These are phyloP conservation scores for Argyresthia goedartella DNA, from an alignment of 2,888 invertebrate genomes.

Conservation along the genomic window DNA sequence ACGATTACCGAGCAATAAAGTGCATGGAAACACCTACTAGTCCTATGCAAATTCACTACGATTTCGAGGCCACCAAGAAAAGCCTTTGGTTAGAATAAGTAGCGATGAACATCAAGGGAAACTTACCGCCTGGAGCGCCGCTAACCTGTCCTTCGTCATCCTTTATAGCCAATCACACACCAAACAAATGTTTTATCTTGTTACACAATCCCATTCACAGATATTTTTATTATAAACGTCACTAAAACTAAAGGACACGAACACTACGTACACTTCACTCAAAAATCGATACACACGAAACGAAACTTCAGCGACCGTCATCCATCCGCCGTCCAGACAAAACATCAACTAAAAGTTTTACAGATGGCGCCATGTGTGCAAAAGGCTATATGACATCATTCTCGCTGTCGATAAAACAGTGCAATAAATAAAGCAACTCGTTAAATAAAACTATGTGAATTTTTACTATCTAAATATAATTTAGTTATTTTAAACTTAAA, in stretches of 20 bases:
- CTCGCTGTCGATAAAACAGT: constrained; percentile 37
- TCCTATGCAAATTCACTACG: constrained; percentile 38
- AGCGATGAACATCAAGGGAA: constrained; percentile 30
- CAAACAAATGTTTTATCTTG: constrained; percentile 75
- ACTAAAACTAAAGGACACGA: constrained; percentile 79
- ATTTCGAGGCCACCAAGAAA: constrained; percentile 54
- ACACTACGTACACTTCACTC: constrained; percentile 77
- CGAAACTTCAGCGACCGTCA: constrained; percentile 66
- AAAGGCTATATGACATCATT: constrained; percentile 10
- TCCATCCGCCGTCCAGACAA: constrained; percentile 38
- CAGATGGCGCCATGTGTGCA: constrained; percentile 40
- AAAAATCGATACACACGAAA: constrained; percentile 84
- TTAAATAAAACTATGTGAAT: not conserved
- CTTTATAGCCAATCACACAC: constrained; percentile 76
- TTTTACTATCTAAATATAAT: not conserved
- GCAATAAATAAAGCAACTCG: not conserved
- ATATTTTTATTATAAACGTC: constrained; percentile 78
- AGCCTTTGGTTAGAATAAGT: constrained; percentile 44
- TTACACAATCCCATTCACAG: constrained; percentile 85
- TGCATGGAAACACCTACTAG: constrained; percentile 13
- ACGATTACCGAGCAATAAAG: not conserved
- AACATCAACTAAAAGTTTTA: constrained; percentile 20
- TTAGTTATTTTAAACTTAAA: not conserved
- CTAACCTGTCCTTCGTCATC: constrained; percentile 98
- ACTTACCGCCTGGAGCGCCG: constrained; percentile 94